Percentiles rank a stretch among this genome's conserved stretches.
phyloP scores from a whole-genome alignment of 2,113 vertebrate species.

The Malurus melanocephalus region DNA sequence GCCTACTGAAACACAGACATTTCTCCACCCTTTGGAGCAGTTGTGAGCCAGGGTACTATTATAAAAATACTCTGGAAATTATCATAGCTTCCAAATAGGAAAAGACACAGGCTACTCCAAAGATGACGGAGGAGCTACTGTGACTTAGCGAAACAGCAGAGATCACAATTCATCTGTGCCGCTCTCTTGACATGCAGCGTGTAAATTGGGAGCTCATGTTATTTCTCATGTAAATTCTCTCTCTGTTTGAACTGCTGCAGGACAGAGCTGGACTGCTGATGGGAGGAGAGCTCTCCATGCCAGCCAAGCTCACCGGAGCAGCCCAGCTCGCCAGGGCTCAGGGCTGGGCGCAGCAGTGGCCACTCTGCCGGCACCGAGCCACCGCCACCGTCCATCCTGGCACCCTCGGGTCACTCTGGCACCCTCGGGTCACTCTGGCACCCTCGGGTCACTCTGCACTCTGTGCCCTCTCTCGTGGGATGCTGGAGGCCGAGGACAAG shows the following conservation, averaged over 20 bases:
- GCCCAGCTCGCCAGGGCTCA: fast-evolving
- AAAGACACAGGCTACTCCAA: too few species aligned
- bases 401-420: neutral
- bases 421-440: too few species aligned
- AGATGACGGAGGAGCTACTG: neutral
- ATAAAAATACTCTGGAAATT: too few species aligned
- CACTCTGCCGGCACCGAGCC: fast-evolving
- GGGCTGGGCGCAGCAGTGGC: fast-evolving
- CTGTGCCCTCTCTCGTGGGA: neutral
- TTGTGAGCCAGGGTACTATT: too few species aligned
- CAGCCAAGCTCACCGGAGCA: neutral
- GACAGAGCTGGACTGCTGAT: fast-evolving
- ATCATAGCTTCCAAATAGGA: too few species aligned
- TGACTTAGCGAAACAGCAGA: neutral
- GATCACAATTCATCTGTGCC: neutral
- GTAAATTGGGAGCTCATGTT: neutral
- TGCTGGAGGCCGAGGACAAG: neutral
- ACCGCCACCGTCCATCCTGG: fast-evolving
- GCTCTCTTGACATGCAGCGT: fast-evolving
- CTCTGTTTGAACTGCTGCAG: neutral
- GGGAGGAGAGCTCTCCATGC: neutral
- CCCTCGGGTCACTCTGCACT: neutral
- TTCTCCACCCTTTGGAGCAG: too few species aligned
- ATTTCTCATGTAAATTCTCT: neutral
- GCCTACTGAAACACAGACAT: too few species aligned